A percentile compares a stretch with the other conserved stretches of the same genome.
These are phyloP conservation scores for Lutraria lutraria DNA, from an alignment of 2,888 invertebrate genomes.

Conservation along the genomic window DNA sequence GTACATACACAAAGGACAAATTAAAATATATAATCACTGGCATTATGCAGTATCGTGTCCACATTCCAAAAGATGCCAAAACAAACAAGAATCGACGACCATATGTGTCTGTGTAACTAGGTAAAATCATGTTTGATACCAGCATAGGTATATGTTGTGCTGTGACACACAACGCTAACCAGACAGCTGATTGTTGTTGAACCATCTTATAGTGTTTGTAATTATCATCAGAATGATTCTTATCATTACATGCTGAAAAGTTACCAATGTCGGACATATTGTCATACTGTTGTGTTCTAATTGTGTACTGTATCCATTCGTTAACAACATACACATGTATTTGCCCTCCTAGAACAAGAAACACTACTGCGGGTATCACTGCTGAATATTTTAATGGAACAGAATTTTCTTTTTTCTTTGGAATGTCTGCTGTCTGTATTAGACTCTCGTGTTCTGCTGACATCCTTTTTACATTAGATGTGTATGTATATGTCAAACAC, in stretches of 20 bases:
- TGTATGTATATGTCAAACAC: too few relatives aligned
- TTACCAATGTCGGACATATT: slow-evolving; percentile 25
- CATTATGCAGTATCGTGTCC: slow-evolving; percentile 10
- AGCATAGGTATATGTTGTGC: slow-evolving; percentile 43
- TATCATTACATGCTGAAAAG: slow-evolving; percentile 28
- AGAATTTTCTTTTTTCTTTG: background rate
- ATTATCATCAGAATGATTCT: slow-evolving; percentile 17
- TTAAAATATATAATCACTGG: slow-evolving; percentile 39
- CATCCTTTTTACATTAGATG: background rate
- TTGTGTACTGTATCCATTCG: slow-evolving; percentile 59
- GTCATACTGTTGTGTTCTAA: slow-evolving; percentile 33
- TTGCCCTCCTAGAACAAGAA: slow-evolving; percentile 27
- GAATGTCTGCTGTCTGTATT: slow-evolving; percentile 13
- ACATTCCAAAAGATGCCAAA: slow-evolving; percentile 44
- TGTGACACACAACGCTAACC: slow-evolving; percentile 45
- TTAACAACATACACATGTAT: slow-evolving; percentile 52
- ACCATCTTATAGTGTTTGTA: slow-evolving; percentile 38
- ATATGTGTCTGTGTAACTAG: slow-evolving; percentile 55
- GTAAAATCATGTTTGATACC: slow-evolving; percentile 44
- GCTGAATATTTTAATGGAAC: slow-evolving; percentile 13
- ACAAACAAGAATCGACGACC: slow-evolving; percentile 62
- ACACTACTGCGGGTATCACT: slow-evolving; percentile 33
- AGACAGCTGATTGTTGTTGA: slow-evolving; percentile 47
- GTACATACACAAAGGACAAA: slow-evolving; percentile 23
- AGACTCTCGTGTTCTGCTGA: background rate